phyloP scores from a whole-genome alignment of 2,113 vertebrate genomes.

The Nothoprocta perdicaria region DNA sequence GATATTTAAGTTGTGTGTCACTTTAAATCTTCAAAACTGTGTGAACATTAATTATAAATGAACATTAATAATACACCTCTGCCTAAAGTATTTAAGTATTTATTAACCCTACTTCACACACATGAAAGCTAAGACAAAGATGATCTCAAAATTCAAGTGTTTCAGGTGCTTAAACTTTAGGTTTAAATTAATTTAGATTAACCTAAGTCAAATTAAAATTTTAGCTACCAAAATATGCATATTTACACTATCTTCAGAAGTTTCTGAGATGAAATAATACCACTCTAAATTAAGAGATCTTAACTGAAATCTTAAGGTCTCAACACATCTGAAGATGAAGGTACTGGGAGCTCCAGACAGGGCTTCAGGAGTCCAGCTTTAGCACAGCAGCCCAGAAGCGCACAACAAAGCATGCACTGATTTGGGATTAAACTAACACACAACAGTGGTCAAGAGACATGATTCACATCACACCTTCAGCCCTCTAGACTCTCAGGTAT shows the following conservation, averaged over 20 bases:
- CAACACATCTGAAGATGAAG: neutral
- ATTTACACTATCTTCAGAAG: neutral
- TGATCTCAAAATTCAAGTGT: slow-evolving; percentile 34
- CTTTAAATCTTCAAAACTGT: slow-evolving; percentile 50
- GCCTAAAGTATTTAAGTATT: slow-evolving; percentile 61
- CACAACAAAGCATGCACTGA: neutral
- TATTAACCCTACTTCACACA: slow-evolving; percentile 30
- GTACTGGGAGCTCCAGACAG: neutral
- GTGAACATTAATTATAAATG: slow-evolving; percentile 60
- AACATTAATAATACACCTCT: slow-evolving; percentile 61
- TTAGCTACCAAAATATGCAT: neutral
- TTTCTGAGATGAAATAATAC: neutral
- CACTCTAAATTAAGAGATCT: neutral
- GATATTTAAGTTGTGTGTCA: slow-evolving; percentile 24
- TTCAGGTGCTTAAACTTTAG: neutral
- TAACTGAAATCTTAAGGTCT: neutral
- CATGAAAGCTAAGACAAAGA: neutral
- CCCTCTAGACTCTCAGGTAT: neutral
- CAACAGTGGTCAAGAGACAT: neutral
- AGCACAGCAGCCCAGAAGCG: neutral
- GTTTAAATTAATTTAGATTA: no score
- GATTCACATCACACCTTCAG: neutral
- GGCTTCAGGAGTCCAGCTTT: neutral
- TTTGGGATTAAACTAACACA: neutral
- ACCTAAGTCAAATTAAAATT: neutral